Base-by-base conservation (phyloP, 2,797 vertebrate species). In the Galaxias olidus region DNA sequence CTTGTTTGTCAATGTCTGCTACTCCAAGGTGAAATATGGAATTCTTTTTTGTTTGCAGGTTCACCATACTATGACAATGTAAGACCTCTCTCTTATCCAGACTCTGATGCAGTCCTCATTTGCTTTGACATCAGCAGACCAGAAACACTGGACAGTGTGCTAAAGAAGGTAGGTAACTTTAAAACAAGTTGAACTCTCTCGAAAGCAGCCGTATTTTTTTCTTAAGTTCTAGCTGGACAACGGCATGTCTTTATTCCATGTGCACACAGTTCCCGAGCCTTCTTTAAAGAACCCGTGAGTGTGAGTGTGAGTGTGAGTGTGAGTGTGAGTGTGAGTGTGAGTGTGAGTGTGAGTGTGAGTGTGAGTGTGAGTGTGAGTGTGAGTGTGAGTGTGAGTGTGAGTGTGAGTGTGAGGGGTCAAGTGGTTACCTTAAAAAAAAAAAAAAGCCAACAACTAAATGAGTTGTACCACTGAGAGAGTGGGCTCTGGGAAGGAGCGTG, bases 31-130 rank as follows among this genome's bases (percentile, higher is more conserved):
- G n/a, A n/a, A n/a, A n/a, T n/a, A n/a, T 54, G 42, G 15, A 8
- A 48, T 48, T 41, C 15, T 42, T 10, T 40, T 54, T n/a, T 68
- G 2, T 53, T 13, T n/a, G 19, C 83, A 94, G 93, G 94, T 6
- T 94, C 93, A 57, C 93, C 93, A 9, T 95, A 95, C 52, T 95
- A 95, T 4, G 94, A 95, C 86, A 95, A 95, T 0, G 94, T 95
- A 66, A 91, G 94, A 17, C 94, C 94, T 0, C 94, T 95, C 54
- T 94, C 93, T 12, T 95, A 94, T 64, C 94, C 94, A 0, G 94
- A 95, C 69, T 94, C 94, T 0, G 94, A 95, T 0, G 94, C 93
- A 0, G 94, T 95, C 65, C 89, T 95, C 65, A 93, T 95, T 77
- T 95, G 94, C 81, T 95, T 94, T 76, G 94, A 95, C 76, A 91